Percentiles rank a stretch among this genome's conserved stretches.
These are phyloP conservation scores for Synanthedon vespiformis DNA, from an alignment of 2,888 invertebrate species.

Conservation along the genomic window DNA sequence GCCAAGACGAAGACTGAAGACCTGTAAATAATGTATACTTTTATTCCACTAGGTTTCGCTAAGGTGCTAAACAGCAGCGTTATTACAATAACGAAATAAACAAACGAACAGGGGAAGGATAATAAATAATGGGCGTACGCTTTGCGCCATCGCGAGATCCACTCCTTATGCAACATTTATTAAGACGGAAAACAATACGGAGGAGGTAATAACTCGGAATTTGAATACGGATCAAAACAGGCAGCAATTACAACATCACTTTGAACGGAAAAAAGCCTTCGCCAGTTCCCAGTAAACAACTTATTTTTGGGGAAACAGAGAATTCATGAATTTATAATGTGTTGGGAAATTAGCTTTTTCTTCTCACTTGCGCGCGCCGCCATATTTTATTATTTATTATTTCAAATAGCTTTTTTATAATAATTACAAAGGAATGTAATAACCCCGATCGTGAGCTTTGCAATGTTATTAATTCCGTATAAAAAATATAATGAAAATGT, in stretches of 20 bases:
- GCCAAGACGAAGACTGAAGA: too few species aligned
- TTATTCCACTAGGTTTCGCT: too few species aligned
- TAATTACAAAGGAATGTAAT: constrained; percentile 1
- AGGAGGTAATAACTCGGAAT: neutral
- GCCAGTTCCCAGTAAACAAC: constrained; percentile 49
- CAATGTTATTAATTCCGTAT: too few species aligned
- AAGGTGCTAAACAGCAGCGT: too few species aligned
- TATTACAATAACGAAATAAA: too few species aligned
- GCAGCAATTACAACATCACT: constrained; percentile 37
- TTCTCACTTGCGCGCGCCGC: constrained; percentile 20
- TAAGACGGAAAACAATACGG: neutral
- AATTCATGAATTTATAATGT: constrained; percentile 63
- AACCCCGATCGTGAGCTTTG: too few species aligned
- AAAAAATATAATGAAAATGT: too few species aligned
- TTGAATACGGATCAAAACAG: constrained; percentile 18
- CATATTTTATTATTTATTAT: constrained; percentile 7
- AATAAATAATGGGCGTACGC: too few species aligned
- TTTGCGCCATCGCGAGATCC: too few species aligned
- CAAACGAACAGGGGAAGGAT: too few species aligned
- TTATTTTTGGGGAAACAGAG: constrained; percentile 53
- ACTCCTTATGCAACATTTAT: neutral
- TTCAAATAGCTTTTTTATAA: constrained; percentile 8
- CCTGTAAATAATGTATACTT: too few species aligned
- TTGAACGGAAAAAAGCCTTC: constrained; percentile 10
- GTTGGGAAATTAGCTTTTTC: constrained; percentile 58